Conservation (phyloP, 2,888 invertebrate genomes). For the Cistogaster globosa region DNA sequence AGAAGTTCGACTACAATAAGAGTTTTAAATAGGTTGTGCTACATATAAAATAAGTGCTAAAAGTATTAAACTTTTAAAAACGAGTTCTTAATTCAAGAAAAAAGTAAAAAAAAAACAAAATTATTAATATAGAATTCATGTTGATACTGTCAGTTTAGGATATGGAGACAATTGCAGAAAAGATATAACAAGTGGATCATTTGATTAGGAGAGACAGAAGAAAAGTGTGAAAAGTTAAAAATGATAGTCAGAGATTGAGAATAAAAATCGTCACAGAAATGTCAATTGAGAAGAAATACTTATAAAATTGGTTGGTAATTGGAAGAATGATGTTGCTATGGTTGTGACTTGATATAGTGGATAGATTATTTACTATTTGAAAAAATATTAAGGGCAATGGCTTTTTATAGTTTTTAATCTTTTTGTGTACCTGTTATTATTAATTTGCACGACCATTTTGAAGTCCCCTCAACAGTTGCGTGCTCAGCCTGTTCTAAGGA, state of each 20-base stretch:
- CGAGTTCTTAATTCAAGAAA: background rate
- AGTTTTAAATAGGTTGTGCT: too few species aligned
- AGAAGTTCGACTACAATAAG: too few species aligned
- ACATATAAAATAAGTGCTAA: background rate
- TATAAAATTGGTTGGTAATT: constrained; percentile 19
- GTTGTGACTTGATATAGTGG: constrained; percentile 48
- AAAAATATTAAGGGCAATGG: constrained; percentile 43
- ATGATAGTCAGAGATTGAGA: constrained; percentile 36
- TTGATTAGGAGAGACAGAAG: constrained; percentile 29
- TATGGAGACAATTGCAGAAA: constrained; percentile 11
- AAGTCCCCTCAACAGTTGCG: constrained; percentile 99
- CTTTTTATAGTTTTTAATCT: constrained; percentile 4
- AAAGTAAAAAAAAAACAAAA: background rate
- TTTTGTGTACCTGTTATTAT: constrained; percentile 95
- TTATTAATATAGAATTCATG: background rate
- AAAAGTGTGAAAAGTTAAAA: constrained; percentile 29
- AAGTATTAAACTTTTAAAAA: background rate
- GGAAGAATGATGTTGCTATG: constrained; percentile 35
- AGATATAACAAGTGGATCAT: constrained; percentile 21
- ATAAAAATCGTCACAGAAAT: constrained; percentile 28
- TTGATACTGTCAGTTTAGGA: constrained; percentile 7
- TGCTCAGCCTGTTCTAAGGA: constrained; percentile 98
- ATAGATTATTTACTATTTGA: background rate
- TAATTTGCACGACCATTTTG: constrained; percentile 99
- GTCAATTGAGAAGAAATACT: constrained; percentile 11